Evolutionary conservation across 1,140 invertebrate genomes (phyloP), one percentile per base, ranked within the genome.

Genomic region (Dendrolimus punctatus): DNA sequence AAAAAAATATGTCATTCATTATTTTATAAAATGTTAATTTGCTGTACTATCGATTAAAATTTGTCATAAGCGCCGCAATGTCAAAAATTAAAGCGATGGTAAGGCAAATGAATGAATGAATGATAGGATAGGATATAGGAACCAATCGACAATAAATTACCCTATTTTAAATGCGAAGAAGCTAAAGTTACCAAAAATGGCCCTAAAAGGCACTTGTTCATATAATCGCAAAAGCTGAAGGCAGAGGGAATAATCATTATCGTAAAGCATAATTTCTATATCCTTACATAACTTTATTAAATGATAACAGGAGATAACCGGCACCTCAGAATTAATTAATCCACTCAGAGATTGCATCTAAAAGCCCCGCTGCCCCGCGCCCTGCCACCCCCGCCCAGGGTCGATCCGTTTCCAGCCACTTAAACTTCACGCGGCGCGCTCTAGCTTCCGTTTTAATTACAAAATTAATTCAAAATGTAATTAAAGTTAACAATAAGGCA

Each of bases 391-490:
- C 68, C 73, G 49, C 65, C 59, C 62, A 59, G 76, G 82, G 79
- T 84, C 82, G 80, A 84, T 85, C 80, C 73, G 80, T 80, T 85
- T 86, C 79, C 80, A 84, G 83, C 83, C 80, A 86, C 83, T 86
- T 86, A 81, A 86, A 86, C 80, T 86, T 84, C 79, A 83, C 79
- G 79, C 83, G 80, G 71, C 80, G 75, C 79, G 77, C 80, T 76
- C 76, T 76, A 83, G 80, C 80, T 84, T 86, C 83, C 83, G 83
- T 84, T 86, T 86, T 86, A 86, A 86, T 86, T 86, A 86, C 80
- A 86, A 86, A 86, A 86, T 86, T 86, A 86, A 86, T 86, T 86
- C 82, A 86, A 84, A 86, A 86, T 81, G 82, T 86, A 86, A 86
- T 85, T 85, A 85, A 85, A 85, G 77, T 84, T 84, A 82, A 85